A percentile compares a stretch with the other conserved stretches of the same genome.
Conservation (phyloP, 2,797 vertebrate species). For the Danio jaintianensis region DNA sequence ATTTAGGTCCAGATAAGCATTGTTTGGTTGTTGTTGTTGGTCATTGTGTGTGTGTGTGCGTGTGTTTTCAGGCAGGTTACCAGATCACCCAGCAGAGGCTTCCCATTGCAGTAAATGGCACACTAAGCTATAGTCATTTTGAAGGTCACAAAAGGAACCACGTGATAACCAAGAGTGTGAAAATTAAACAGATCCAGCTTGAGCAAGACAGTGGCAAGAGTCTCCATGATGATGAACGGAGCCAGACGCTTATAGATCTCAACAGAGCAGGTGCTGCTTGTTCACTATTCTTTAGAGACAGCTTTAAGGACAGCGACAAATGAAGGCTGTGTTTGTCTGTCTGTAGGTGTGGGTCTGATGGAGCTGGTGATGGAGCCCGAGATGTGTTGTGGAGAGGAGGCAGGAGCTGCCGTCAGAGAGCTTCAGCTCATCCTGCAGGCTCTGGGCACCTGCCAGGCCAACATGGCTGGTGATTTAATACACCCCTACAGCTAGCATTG, state of each 20-base stretch:
- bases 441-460: conserved; percentile 94
- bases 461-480: conserved; percentile 89
- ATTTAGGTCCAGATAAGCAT: neutral
- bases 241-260: conserved; percentile 92
- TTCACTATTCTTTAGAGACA: conserved; percentile 10
- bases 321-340: conserved; percentile 47
- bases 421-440: conserved; percentile 95
- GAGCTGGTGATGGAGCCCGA: conserved; percentile 99
- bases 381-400: conserved; percentile 95
- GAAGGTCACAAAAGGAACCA: conserved; percentile 76
- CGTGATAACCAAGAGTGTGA: conserved; percentile 81
- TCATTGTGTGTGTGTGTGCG: conserved; percentile 14
- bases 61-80: conserved; percentile 88
- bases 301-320: neutral
- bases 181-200: conserved; percentile 94
- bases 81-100: conserved; percentile 96
- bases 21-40: neutral
- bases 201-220: conserved; percentile 99
- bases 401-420: conserved; percentile 91
- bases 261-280: conserved; percentile 86
- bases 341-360: conserved; percentile 93
- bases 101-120: conserved; percentile 89
- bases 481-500: conserved; percentile 11
- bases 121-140: conserved; percentile 81
- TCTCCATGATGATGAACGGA: conserved; percentile 87